Percentiles rank a stretch among this genome's conserved stretches.
Evolutionary conservation across 2,797 vertebrate genomes (phyloP).

Genomic region (Trachops cirrhosus): DNA sequence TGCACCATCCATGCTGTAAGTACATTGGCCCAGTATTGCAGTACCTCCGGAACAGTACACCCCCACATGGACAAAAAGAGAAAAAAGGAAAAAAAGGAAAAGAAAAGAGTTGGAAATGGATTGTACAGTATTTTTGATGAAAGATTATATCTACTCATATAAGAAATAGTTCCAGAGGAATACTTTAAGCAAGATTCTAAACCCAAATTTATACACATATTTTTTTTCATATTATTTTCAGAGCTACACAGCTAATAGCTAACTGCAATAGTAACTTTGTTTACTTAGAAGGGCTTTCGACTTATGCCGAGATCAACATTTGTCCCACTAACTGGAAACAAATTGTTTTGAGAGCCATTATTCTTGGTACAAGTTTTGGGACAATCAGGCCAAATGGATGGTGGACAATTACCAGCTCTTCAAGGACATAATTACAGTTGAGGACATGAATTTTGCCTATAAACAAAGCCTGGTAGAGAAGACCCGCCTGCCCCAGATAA

Average conservation of each 20-base stretch:
- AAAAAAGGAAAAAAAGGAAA: not conserved
- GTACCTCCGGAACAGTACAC: not conserved
- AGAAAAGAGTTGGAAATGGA: not conserved
- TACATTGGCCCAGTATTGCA: not conserved
- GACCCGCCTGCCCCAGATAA: not conserved
- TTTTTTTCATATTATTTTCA: not conserved
- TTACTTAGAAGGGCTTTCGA: slow-evolving; percentile 96
- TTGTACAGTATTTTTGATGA: not conserved
- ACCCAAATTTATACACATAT: not conserved
- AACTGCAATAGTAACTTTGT: slow-evolving; percentile 68
- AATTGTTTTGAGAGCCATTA: slow-evolving; percentile 93
- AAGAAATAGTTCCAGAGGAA: not conserved
- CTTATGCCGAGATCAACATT: slow-evolving; percentile 95
- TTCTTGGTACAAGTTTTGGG: slow-evolving; percentile 97
- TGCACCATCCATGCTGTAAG: not conserved
- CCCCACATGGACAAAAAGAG: not conserved
- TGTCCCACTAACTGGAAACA: slow-evolving; percentile 97
- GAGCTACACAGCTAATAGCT: not conserved
- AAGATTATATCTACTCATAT: not conserved
- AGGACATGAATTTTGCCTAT: slow-evolving; percentile 85
- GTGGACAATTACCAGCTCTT: slow-evolving; percentile 97
- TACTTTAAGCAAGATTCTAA: not conserved
- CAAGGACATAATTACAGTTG: slow-evolving; percentile 92
- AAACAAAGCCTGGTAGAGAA: not conserved
- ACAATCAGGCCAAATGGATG: slow-evolving; percentile 95